Percentiles rank a stretch among this genome's conserved stretches.
Conservation (phyloP, 2,888 invertebrate genomes). For the Lepidocyrtinus sp. region DNA sequence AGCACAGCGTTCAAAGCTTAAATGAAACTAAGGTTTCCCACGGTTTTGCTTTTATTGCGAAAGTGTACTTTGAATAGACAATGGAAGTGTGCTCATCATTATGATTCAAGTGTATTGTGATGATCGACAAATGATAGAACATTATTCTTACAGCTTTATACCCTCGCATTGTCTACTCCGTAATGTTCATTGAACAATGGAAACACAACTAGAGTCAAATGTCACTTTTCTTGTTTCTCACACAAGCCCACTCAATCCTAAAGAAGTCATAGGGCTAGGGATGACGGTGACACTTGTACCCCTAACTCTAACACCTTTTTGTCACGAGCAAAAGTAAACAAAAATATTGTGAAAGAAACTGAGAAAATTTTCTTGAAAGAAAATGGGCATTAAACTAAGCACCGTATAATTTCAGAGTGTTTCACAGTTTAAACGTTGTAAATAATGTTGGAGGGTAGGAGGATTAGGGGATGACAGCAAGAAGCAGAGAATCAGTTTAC, state of each 20-base stretch:
- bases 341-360: conserved; percentile 47
- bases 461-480: conserved; percentile 29
- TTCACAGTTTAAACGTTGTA: conserved; percentile 46
- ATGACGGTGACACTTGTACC: background rate
- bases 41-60: background rate
- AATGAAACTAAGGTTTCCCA: background rate
- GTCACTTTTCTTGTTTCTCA: background rate
- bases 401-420: conserved; percentile 55
- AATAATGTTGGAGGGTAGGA: conserved; percentile 26
- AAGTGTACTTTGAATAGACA: background rate
- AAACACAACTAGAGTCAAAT: background rate
- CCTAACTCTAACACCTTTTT: background rate
- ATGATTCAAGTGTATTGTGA: background rate
- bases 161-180: background rate
- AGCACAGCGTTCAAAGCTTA: background rate
- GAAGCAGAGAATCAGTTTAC: no score
- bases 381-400: conserved; percentile 26
- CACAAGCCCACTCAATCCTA: background rate
- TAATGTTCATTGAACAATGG: background rate
- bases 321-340: background rate
- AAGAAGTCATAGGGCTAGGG: background rate
- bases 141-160: background rate
- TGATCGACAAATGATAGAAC: background rate
- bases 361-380: conserved; percentile 1
- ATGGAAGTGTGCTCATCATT: background rate